These are phyloP conservation scores for Mastomys natalensis DNA, from an alignment of 2,113 vertebrate species.

Conservation along the genomic window DNA sequence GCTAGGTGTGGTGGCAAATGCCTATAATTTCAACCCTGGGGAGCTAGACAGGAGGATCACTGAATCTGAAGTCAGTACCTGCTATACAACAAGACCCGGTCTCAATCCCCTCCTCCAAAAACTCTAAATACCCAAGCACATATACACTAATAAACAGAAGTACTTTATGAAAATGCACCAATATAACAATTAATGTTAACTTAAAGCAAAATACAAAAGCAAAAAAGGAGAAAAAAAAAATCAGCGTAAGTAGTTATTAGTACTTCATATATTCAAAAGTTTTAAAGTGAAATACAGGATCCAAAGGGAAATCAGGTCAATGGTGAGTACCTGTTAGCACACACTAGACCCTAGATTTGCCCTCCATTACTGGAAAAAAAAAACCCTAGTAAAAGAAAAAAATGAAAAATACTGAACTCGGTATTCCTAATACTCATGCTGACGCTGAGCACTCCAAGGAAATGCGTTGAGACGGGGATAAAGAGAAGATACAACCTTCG, in stretches of 20 bases:
- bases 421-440: not conserved
- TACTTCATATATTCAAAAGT: constrained; percentile 34
- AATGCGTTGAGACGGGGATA: not conserved
- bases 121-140: not conserved
- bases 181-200: not conserved
- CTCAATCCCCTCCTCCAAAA: not conserved
- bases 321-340: not conserved
- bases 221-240: not conserved
- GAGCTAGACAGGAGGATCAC: not conserved
- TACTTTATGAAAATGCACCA: not conserved
- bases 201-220: not conserved
- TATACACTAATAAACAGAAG: not conserved
- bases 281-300: not conserved
- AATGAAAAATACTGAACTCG: not conserved
- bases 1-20: not conserved
- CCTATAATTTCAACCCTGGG: not conserved
- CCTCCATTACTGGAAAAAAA: not conserved
- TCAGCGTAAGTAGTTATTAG: not conserved
- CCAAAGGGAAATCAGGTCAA: not conserved
- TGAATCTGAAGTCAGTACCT: not conserved
- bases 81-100: not conserved
- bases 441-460: not conserved
- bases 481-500: not conserved
- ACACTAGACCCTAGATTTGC: not conserved
- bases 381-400: not conserved